Evolutionary conservation across 2,113 vertebrate species (phyloP), one percentile per base, ranked within the genome.

Genomic region (Macquaria australasica): DNA sequence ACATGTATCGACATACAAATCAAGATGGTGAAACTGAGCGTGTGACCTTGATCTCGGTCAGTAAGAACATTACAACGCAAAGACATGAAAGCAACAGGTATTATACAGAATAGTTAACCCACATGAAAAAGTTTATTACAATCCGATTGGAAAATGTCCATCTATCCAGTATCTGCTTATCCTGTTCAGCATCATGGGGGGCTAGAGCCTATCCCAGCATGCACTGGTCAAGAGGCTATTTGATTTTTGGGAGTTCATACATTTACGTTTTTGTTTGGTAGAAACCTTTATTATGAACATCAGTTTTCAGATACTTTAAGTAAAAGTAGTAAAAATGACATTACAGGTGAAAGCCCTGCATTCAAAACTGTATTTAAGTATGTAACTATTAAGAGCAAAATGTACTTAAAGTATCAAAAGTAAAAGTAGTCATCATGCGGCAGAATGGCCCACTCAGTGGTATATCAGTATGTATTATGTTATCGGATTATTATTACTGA

Each of bases 1-100:
- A n/a, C n/a, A n/a, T n/a, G n/a, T n/a, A 37, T 37, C 37, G 7
- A 75, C 34, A 85, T 31, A 43, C 84, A 86, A 86, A 88, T 64
- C 4, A 72, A 25, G 23, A 3, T n/a, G 25, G 74, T 55, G 56
- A 70, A 76, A 83, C 31, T 37, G 68, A 77, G 55, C 20, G 1
- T 77, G 50, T 73, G 45, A 85, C 74, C 67, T 86, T 74, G 59
- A 73, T 48, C 48, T 77, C 0, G 0, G 28, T 37, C 68, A 41
- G 28, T 18, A 14, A 48, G 21, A 39, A 56, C 60, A 58, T 58
- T 23, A 56, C 2, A 21, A 55, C 2, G 8, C 2, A 48, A 31
- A 64, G n/a, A n/a, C 43, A 41, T 1, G 5, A 56, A 50, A 67
- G 71, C 28, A 73, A 15, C 20, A 23, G 5, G 68, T 18, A 25